Base-by-base conservation (phyloP, 1,140 invertebrate genomes). In the Trissolcus basalis region DNA sequence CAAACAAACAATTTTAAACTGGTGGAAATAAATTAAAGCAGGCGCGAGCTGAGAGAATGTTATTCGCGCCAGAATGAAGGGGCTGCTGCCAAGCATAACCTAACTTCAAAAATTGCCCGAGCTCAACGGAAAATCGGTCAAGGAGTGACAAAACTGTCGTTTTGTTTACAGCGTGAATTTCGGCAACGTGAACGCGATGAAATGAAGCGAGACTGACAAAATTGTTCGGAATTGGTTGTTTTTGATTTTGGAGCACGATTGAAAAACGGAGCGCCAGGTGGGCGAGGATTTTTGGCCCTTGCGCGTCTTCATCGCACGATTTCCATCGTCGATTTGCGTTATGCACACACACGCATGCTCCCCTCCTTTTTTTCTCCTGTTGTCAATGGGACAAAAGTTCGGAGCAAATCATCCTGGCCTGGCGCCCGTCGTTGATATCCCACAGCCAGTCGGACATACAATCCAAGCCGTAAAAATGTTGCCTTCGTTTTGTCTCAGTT, bases 261-360 rank as follows among this genome's bases (percentile, higher is more conserved):
- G 3, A 39, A 39, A 39, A 39, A 4, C 3, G 9, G 3, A 39
- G 1, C 9, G 36, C 36, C 36, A 39, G n/a, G n/a, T 39, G 9
- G n/a, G n/a, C 36, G 11, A 27, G 3, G 10, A 32, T 55, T 56
- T 19, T 61, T 54, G 43, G 54, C 13, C n/a, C 51, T 58, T 41
- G 10, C 36, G 8, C 14, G 15, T 39, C 45, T 33, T 64, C 45
- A 19, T 60, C 12, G 15, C 48, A 53, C 55, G 50, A 11, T 27
- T 59, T 58, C 60, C 19, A 36, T 68, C 44, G 56, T 68, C 41
- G 51, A 71, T 68, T 56, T 45, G n/a, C 15, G 41, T 7, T 56
- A 65, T 58, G 51, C 50, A 74, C 58, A 74, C 63, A 67, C 56
- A 73, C 49, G 63, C 63, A 56, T 74, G 51, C 71, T 68, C 51